Evolutionary conservation across 2,888 invertebrate genomes (phyloP).

Genomic region (Apeira syringaria): DNA sequence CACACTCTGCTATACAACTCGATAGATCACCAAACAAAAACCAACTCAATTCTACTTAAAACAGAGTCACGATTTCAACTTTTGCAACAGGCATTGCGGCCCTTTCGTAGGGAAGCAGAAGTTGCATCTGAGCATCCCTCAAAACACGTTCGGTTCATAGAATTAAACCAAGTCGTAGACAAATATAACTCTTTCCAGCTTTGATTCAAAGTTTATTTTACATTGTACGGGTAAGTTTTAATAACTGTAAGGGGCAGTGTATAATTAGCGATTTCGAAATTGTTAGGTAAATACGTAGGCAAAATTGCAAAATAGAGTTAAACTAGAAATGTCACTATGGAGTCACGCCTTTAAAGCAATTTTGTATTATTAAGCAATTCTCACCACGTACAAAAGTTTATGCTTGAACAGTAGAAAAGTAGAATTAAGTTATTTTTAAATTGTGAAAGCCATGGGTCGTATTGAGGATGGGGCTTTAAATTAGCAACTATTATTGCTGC

Average conservation of each 20-base stretch:
- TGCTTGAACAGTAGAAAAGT: conserved; percentile 9
- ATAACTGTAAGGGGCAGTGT: conserved; percentile 69
- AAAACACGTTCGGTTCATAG: conserved; percentile 57
- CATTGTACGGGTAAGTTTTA: conserved; percentile 52
- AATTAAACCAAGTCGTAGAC: conserved; percentile 17
- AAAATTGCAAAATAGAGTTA: conserved; percentile 36
- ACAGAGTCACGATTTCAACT: conserved; percentile 37
- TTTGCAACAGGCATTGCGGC: conserved; percentile 27
- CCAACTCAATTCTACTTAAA: conserved; percentile 11
- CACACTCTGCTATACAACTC: conserved; percentile 24
- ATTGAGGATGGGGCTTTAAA: background rate
- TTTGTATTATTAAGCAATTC: conserved; percentile 33
- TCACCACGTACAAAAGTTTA: conserved; percentile 11
- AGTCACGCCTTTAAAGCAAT: conserved; percentile 35
- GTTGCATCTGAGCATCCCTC: conserved; percentile 81
- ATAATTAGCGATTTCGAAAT: conserved; percentile 80
- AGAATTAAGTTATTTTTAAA: conserved; percentile 12
- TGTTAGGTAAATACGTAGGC: conserved; percentile 54
- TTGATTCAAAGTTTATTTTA: conserved; percentile 36
- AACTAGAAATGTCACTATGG: conserved; percentile 40
- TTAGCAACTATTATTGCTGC: no score
- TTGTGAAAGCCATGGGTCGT: conserved; percentile 4
- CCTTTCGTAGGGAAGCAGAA: conserved; percentile 35
- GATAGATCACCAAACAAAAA: conserved; percentile 22
- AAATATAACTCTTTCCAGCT: conserved; percentile 28